These are phyloP conservation scores for Chalcis sispes DNA, from an alignment of 2,888 invertebrate genomes.

Conservation along the genomic window DNA sequence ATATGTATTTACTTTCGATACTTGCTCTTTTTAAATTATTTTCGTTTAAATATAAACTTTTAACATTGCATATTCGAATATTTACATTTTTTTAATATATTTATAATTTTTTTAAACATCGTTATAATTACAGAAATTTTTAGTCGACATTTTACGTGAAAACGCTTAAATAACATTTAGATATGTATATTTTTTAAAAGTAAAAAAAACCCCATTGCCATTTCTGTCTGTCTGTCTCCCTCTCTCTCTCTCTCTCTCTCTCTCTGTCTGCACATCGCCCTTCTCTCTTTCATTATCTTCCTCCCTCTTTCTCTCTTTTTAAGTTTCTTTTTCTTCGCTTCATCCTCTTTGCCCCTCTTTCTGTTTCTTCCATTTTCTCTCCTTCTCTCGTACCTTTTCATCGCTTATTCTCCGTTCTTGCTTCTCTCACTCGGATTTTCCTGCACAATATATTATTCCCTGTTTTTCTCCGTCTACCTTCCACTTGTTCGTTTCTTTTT, in stretches of 20 bases:
- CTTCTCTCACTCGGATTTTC: background rate
- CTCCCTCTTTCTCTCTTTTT: background rate
- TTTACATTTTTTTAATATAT: no score
- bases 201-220: background rate
- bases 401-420: background rate
- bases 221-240: background rate
- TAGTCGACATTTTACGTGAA: no score
- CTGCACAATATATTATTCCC: background rate
- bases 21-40: no score
- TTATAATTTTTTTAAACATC: no score
- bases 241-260: background rate
- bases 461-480: background rate
- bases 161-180: no score
- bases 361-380: slow-evolving; percentile 14
- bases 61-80: no score
- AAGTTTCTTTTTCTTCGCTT: background rate
- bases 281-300: background rate
- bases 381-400: background rate
- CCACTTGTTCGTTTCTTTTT: slow-evolving; percentile 4
- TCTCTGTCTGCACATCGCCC: background rate
- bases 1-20: no score
- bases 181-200: no score
- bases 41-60: no score
- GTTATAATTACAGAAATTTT: no score
- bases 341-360: slow-evolving; percentile 13